A percentile compares a stretch with the other conserved stretches of the same genome.
Evolutionary conservation across 1,140 invertebrate species (phyloP).

Genomic region (Lucilia sericata): DNA sequence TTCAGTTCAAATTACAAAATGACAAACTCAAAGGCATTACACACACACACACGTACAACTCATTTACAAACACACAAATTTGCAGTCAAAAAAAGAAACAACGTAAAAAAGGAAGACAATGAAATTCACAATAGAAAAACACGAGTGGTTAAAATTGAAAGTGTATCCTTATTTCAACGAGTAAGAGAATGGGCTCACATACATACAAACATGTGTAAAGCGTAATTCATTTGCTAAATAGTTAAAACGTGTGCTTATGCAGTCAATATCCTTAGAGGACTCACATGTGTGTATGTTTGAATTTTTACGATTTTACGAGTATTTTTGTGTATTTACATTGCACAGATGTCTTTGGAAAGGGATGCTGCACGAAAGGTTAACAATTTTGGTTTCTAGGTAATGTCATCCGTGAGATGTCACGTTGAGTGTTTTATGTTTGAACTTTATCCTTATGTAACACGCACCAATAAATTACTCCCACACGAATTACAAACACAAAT

Average conservation of each 20-base stretch:
- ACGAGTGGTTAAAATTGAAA: constrained; percentile 29
- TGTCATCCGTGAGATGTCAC: constrained; percentile 43
- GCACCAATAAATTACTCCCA: constrained; percentile 41
- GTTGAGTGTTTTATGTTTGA: constrained; percentile 37
- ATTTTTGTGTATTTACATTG: not conserved
- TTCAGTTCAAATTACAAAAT: constrained; percentile 10
- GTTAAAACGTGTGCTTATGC: not conserved
- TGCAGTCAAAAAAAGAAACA: not conserved
- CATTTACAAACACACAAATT: too few species aligned
- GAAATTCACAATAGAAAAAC: not conserved
- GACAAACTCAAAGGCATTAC: not conserved
- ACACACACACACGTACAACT: not conserved
- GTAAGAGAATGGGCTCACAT: not conserved
- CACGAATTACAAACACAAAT: not conserved
- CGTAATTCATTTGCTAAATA: not conserved
- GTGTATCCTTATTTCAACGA: not conserved
- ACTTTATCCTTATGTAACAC: constrained; percentile 39
- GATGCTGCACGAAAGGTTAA: constrained; percentile 36
- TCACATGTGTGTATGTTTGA: not conserved
- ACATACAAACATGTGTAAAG: not conserved
- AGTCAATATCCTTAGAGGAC: not conserved
- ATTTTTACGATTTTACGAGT: too few species aligned
- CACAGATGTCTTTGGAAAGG: not conserved
- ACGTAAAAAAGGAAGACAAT: not conserved
- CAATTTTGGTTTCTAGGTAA: constrained; percentile 13